Evolutionary conservation across 2,113 vertebrate genomes (phyloP).

Genomic region (Psilopsiagon aurifrons): DNA sequence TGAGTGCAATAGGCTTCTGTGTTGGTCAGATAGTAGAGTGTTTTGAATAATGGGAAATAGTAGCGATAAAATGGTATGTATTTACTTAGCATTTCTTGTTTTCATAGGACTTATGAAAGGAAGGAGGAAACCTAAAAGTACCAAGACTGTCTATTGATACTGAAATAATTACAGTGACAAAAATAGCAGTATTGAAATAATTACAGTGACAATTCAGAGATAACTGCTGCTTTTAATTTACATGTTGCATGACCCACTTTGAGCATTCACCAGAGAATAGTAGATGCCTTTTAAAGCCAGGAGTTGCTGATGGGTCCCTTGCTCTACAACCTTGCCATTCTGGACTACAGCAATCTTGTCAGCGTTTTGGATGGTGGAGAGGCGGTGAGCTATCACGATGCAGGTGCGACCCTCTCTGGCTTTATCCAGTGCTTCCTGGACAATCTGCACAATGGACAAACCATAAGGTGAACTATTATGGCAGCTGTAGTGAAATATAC

Average conservation of each 20-base stretch:
- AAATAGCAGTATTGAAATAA: not conserved
- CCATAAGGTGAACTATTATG: not conserved
- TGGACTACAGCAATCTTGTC: conserved; percentile 88
- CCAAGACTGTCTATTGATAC: not conserved
- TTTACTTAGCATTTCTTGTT: not conserved
- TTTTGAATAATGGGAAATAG: not conserved
- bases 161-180: not conserved
- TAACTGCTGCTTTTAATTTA: conserved; percentile 23
- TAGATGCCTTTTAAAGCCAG: conserved; percentile 85
- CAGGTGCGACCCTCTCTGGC: conserved; percentile 91
- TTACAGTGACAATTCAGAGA: not conserved
- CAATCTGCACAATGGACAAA: conserved; percentile 77
- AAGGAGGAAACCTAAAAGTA: not conserved
- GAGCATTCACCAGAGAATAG: conserved; percentile 84
- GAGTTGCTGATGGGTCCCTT: conserved; percentile 91
- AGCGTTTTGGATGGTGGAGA: conserved; percentile 93
- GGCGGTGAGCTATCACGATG: conserved; percentile 89
- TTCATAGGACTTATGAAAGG: not conserved
- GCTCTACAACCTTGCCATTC: conserved; percentile 81
- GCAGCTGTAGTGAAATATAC: not conserved
- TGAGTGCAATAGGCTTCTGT: not conserved
- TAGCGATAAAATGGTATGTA: not conserved
- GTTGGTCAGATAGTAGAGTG: not conserved
- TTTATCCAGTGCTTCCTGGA: conserved; percentile 92
- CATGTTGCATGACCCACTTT: conserved; percentile 69